Evolutionary conservation across 1,140 invertebrate genomes (phyloP).

Genomic region (Harlomillsia oculata): DNA sequence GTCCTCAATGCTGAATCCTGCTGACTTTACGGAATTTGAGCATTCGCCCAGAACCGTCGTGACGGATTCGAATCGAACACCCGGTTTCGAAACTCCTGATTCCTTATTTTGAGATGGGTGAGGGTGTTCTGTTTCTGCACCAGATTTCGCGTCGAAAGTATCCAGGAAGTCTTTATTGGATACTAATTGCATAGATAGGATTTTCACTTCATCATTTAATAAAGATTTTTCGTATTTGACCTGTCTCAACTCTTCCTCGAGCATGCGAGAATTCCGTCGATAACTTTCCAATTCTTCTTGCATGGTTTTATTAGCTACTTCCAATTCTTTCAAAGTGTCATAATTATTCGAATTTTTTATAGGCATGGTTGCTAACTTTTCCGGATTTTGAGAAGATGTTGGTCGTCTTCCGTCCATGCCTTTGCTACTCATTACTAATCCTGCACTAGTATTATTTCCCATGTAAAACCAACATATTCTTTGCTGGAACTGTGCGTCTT

Average conservation of each 20-base stretch:
- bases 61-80: too few species aligned
- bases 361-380: too few species aligned
- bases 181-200: conserved; percentile 11
- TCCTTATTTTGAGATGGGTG: background rate
- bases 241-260: conserved; percentile 24
- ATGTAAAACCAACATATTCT: too few species aligned
- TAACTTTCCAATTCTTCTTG: conserved; percentile 19
- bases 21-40: too few species aligned
- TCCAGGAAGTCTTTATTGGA: background rate
- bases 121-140: background rate
- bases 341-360: too few species aligned
- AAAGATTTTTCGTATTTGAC: conserved; percentile 18
- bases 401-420: too few species aligned
- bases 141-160: background rate
- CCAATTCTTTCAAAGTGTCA: too few species aligned
- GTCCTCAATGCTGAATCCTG: background rate
- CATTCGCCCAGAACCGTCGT: background rate
- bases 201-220: conserved; percentile 13
- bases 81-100: background rate
- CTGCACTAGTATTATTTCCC: too few species aligned
- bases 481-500: too few species aligned
- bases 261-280: conserved; percentile 1
- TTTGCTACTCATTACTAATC: too few species aligned
- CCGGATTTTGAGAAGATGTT: too few species aligned
- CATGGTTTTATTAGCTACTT: conserved; percentile 5